Evolutionary conservation across 2,888 invertebrate genomes (phyloP).

Genomic region (Drosophila niveifrons): DNA sequence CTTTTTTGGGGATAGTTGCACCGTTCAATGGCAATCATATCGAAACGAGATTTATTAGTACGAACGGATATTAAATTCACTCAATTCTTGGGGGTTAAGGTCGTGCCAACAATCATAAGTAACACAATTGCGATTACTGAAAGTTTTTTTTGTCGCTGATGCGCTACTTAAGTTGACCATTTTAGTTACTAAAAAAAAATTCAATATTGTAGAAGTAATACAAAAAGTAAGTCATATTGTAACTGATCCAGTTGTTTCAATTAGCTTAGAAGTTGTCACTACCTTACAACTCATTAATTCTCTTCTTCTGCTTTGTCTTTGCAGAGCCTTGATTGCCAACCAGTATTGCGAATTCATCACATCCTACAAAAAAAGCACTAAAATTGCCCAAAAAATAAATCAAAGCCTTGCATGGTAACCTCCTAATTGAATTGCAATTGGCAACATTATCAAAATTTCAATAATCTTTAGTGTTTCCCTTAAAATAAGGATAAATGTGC

Average conservation of each 20-base stretch:
- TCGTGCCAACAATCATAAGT: constrained; percentile 62
- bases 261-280: constrained; percentile 66
- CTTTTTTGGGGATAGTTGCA: neutral
- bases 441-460: too few relatives aligned
- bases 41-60: constrained; percentile 21
- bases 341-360: constrained; percentile 20
- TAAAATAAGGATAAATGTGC: too few relatives aligned
- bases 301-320: constrained; percentile 1
- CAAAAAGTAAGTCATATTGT: constrained; percentile 55
- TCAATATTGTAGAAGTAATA: neutral
- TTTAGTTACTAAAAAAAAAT: neutral
- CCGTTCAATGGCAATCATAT: constrained; percentile 35
- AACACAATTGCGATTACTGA: constrained; percentile 35
- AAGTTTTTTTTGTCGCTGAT: neutral
- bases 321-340: neutral
- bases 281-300: constrained; percentile 45
- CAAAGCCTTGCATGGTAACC: neutral
- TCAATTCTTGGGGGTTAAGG: constrained; percentile 39
- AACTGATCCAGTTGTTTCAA: constrained; percentile 66
- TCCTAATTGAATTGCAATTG: neutral
- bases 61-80: constrained; percentile 3
- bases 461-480: too few relatives aligned
- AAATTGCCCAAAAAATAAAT: neutral
- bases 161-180: constrained; percentile 18
- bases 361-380: neutral